Evolutionary conservation across 92 coral and sea anemone species (phyloP), one percentile per base, ranked within the genome.

Genomic region (Meandrina meandrites): DNA sequence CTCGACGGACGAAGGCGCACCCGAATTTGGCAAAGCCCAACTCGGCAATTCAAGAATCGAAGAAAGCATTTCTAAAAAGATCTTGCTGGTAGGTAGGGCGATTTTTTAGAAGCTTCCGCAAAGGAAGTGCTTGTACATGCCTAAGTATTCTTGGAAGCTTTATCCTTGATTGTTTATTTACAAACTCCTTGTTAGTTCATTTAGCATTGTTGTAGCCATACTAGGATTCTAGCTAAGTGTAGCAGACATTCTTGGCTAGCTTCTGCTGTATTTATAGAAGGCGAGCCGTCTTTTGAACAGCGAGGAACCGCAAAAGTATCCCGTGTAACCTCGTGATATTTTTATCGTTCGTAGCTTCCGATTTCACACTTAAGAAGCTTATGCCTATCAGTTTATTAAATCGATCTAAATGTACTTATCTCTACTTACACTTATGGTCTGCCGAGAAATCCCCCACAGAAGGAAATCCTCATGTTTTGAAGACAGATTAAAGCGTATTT

Each of bases 381-480:
- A 47, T 27, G 12, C 42, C 51, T 14, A 47, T 27, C 60, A 35
- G 37, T 47, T 67, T 12, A 19, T 27, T 66, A 66, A 27, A 66
- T 66, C 32, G 35, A 80, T 80, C 84, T 80, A 35, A 70, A 30
- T 71, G 30, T 48, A 47, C 66, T 34, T 45, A 82, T 69, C 78
- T 32, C 73, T 56, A 27, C 71, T 34, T 83, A 30, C 69, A 32
- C 54, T 32, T 54, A 68, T n/a, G 72, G 37, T 57, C 64, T 64
- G 21, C 48, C 7, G 64, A 12, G 12, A 81, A 67, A 69, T 34
- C 87, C 32, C 80, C 80, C 56, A 56, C 71, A 40, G 74, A n/a
- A 53, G 80, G 87, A 73, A 75, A 84, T 84, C 80, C 67, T 74
- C 72, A 6, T 8, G 30, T 72, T 68, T 69, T 15, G 32, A 45